These are phyloP conservation scores for Andrena bucephala DNA, from an alignment of 2,888 invertebrate species.

Conservation along the genomic window DNA sequence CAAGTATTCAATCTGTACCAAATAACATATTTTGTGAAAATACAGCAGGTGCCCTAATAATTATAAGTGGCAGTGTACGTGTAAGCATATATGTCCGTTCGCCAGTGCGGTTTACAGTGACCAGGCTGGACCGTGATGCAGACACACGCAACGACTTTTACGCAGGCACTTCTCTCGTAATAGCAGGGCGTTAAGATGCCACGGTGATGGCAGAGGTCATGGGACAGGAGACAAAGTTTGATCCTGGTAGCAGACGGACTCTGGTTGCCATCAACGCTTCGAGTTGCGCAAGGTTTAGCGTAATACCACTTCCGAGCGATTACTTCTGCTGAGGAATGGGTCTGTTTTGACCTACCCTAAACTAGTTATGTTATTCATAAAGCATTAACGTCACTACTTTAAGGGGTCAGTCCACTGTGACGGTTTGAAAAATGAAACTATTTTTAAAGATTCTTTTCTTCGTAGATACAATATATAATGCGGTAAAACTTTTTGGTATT, in stretches of 20 bases:
- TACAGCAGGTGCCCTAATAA: too few relatives aligned
- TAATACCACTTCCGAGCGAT: background rate
- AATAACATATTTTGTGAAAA: too few relatives aligned
- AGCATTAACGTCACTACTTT: too few relatives aligned
- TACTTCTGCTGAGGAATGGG: too few relatives aligned
- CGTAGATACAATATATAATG: too few relatives aligned
- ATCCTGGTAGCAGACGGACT: constrained; percentile 35
- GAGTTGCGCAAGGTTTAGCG: background rate
- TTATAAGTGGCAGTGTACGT: constrained; percentile 15
- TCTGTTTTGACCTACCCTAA: too few relatives aligned
- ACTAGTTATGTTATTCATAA: too few relatives aligned
- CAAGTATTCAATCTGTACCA: too few relatives aligned
- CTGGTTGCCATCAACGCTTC: constrained; percentile 26
- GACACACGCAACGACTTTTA: constrained; percentile 27
- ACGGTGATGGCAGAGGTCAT: constrained; percentile 34
- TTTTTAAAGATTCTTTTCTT: too few relatives aligned
- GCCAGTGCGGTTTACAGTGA: constrained; percentile 66
- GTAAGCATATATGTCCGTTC: constrained; percentile 42
- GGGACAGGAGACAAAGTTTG: constrained; percentile 47
- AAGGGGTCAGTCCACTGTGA: too few relatives aligned
- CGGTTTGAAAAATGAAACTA: too few relatives aligned
- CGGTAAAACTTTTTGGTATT: too few relatives aligned
- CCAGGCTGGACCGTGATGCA: constrained; percentile 49
- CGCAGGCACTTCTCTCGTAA: constrained; percentile 43
- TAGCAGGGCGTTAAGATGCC: constrained; percentile 23